Evolutionary conservation across 1,140 invertebrate species (phyloP), one percentile per base, ranked within the genome.

Genomic region (Drosophila lacteicornis): DNA sequence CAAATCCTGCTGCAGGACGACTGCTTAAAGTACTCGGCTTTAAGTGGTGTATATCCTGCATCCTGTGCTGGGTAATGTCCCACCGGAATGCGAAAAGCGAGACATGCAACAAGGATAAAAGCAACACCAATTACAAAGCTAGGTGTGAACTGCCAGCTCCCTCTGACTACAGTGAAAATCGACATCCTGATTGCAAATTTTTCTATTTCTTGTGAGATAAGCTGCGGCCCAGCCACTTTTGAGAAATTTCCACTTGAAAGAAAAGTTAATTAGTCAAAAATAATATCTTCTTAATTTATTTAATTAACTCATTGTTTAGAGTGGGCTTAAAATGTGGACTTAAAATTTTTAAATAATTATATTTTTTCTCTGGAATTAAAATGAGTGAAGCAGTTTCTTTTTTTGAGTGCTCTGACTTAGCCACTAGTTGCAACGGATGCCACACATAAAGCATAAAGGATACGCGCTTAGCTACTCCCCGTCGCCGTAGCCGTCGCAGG

Each of bases 21-120:
- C 63, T 47, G 63, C 79, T 88, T 88, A 79, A 90, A 88, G 85
- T 73, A 56, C 43, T 66, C 30, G 73, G 68, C 77, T 90, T 88
- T 85, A 90, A 88, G 70, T 80, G 81, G 70, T 90, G 86, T 82
- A 90, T 90, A 85, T 88, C 81, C 85, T 79, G 81, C 75, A 79
- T 90, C 85, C 81, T 79, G 85, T 74, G 51, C 8, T n/a, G 69
- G 74, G 66, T 49, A 62, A 70, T 83, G 77, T 40, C 7, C 60
- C 33, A n/a, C 33, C n/a, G 60, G n/a, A 86, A 76, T 86, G 82
- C 63, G 83, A 86, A 82, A 82, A 79, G 75, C 66, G 84, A 71
- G 70, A 63, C 68, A 61, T 60, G 66, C 65, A 66, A 63, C 75
- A 82, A 53, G 69, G 67, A 77, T 66, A 80, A 75, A 45, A 84